Evolutionary conservation across 2,888 invertebrate species (phyloP).

Genomic region (Andricus curvator): DNA sequence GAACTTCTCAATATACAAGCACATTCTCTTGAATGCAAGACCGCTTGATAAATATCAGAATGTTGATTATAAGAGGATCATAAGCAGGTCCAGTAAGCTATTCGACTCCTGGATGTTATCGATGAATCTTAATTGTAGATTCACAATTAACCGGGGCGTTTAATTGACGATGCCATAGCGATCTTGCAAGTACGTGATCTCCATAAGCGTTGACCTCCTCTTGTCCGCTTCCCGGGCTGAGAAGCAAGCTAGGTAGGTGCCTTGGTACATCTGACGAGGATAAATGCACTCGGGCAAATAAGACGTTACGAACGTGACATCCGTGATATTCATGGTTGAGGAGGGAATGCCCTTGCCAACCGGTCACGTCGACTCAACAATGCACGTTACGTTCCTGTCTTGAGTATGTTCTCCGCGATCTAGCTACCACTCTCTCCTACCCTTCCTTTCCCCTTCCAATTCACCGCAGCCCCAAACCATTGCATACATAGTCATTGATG

Average conservation of each 20-base stretch:
- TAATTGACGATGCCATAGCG: conserved; percentile 48
- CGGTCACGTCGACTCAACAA: conserved; percentile 56
- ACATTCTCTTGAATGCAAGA: background rate
- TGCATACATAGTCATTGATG: background rate
- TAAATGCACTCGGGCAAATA: conserved; percentile 65
- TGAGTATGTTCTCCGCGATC: conserved; percentile 33
- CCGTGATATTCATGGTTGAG: conserved; percentile 56
- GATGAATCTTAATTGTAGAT: conserved; percentile 20
- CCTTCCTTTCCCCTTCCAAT: background rate
- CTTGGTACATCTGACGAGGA: conserved; percentile 49
- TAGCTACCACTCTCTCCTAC: background rate
- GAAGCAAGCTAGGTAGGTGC: conserved; percentile 36
- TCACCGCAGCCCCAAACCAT: too few relatives aligned
- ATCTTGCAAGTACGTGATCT: conserved; percentile 56
- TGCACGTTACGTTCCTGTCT: conserved; percentile 47
- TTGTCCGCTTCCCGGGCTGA: background rate
- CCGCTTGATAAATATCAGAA: background rate
- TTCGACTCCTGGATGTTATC: conserved; percentile 7
- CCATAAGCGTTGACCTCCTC: conserved; percentile 40
- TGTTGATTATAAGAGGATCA: conserved; percentile 23
- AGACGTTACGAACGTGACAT: conserved; percentile 61
- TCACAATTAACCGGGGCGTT: conserved; percentile 10
- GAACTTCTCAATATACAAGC: background rate
- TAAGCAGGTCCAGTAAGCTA: conserved; percentile 4
- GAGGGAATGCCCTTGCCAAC: conserved; percentile 51